A percentile compares a stretch with the other conserved stretches of the same genome.
Evolutionary conservation across 2,113 vertebrate species (phyloP).

Genomic region (Calidris pugnax): DNA sequence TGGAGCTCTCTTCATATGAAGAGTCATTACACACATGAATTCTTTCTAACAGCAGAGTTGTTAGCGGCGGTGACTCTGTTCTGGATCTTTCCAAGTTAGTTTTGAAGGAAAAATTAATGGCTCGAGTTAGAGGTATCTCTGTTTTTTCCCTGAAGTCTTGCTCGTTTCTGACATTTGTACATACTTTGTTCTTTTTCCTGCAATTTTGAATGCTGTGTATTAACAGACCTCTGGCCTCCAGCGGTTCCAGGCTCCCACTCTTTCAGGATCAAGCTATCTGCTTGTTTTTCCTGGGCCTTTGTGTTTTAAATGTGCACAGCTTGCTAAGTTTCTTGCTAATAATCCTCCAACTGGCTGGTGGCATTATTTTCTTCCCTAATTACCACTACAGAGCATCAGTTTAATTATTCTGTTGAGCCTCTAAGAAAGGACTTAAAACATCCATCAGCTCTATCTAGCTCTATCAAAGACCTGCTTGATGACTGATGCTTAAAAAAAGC

Average conservation of each 20-base stretch:
- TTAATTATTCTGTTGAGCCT: slow-evolving; percentile 13
- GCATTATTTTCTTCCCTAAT: neutral
- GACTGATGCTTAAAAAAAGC: neutral
- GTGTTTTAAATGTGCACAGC: neutral
- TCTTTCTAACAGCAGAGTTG: neutral
- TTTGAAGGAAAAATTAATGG: neutral
- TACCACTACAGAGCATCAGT: slow-evolving; percentile 44
- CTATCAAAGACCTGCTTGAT: slow-evolving; percentile 24
- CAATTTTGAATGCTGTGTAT: neutral
- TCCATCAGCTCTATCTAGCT: neutral
- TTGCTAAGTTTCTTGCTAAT: neutral
- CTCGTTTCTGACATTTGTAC: neutral
- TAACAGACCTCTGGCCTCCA: neutral
- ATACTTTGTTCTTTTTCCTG: neutral
- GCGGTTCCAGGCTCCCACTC: neutral
- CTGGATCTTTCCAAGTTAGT: neutral
- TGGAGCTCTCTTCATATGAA: neutral
- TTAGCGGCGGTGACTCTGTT: neutral
- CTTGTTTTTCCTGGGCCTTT: neutral
- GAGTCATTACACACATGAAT: neutral
- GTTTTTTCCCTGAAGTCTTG: neutral
- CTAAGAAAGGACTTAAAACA: neutral
- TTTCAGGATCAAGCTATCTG: neutral
- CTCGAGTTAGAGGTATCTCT: neutral
- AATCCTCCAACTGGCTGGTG: neutral